Evolutionary conservation across 2,888 invertebrate genomes (phyloP), one percentile per base, ranked within the genome.

Genomic region (Polydesmus complanatus): DNA sequence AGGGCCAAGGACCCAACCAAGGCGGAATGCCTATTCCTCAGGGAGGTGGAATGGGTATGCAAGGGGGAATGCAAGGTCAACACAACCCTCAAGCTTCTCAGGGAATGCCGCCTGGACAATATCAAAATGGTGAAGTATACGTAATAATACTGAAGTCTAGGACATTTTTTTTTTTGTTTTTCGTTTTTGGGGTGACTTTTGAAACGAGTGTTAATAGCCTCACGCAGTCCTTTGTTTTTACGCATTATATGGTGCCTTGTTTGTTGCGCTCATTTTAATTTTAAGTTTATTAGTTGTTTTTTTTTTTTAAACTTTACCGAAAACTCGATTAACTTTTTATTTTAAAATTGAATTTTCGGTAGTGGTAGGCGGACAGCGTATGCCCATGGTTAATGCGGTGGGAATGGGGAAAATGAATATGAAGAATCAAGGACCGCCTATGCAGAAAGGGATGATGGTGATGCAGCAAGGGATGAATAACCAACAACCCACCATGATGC

Each of bases 401-500:
- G n/a, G n/a, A n/a, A n/a, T n/a, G n/a, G n/a, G n/a, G n/a, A n/a
- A n/a, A n/a, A n/a, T n/a, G 21, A 18, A 22, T 21, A 25, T 25
- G 22, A 23, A 19, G 3, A 18, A 22, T 18, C 23, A 22, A 23
- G 21, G 23, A 25, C 22, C 19, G 53, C 56, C 66, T 64, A 58
- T 63, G 64, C 66, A 63, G 49, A 60, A 62, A 14, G 65, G 65
- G 27, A 58, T 58, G 26, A 62, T 64, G 56, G 63, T 60, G 23
- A 64, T 62, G 23, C 64, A 60, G 47, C 64, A 64, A 54, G 59
- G 62, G n/a, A 22, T 25, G 14, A 19, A 14, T 8, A 14, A 22
- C 18, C 57, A 57, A n/a, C 57, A 27, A 8, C 51, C 48, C n/a
- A 58, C n/a, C 19, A 58, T 58, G 58, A 50, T 48, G 3, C 58